A percentile compares a stretch with the other conserved stretches of the same genome.
phyloP scores from a whole-genome alignment of 1,140 invertebrate species.

The Lordiphosa stackelbergi region DNA sequence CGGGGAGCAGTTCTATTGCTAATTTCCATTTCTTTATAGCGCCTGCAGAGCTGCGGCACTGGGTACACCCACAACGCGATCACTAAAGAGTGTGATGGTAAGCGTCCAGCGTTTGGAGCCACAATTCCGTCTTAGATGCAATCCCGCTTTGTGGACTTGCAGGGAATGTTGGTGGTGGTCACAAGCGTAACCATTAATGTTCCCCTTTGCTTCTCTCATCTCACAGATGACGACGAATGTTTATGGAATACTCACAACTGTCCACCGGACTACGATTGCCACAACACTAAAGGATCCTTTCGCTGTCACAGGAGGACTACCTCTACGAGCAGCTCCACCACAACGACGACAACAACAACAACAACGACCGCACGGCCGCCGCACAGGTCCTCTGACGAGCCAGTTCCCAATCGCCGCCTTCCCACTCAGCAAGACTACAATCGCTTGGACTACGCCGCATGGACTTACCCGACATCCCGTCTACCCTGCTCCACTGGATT shows the following conservation, averaged over 20 bases:
- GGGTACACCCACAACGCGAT: slow-evolving; percentile 95
- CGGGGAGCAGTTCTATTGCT: not conserved
- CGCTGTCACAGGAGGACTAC: slow-evolving; percentile 58
- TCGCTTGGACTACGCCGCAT: slow-evolving; percentile 11
- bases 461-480: slow-evolving; percentile 4
- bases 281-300: slow-evolving; percentile 82
- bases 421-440: slow-evolving; percentile 9
- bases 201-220: not conserved
- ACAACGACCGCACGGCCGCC: slow-evolving; percentile 24
- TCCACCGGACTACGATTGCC: slow-evolving; percentile 86
- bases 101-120: no score
- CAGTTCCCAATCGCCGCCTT: not conserved
- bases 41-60: slow-evolving; percentile 92
- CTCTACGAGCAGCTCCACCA: slow-evolving; percentile 41
- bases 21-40: slow-evolving; percentile 21
- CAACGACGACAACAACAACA: slow-evolving; percentile 35
- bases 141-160: no score
- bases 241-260: slow-evolving; percentile 89
- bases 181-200: no score
- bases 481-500: slow-evolving; percentile 57
- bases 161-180: no score
- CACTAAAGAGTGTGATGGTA: slow-evolving; percentile 91
- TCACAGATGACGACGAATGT: slow-evolving; percentile 95
- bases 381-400: not conserved
- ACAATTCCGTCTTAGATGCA: no score